These are phyloP conservation scores for Eupsilia transversa DNA, from an alignment of 2,888 invertebrate genomes.

Conservation along the genomic window DNA sequence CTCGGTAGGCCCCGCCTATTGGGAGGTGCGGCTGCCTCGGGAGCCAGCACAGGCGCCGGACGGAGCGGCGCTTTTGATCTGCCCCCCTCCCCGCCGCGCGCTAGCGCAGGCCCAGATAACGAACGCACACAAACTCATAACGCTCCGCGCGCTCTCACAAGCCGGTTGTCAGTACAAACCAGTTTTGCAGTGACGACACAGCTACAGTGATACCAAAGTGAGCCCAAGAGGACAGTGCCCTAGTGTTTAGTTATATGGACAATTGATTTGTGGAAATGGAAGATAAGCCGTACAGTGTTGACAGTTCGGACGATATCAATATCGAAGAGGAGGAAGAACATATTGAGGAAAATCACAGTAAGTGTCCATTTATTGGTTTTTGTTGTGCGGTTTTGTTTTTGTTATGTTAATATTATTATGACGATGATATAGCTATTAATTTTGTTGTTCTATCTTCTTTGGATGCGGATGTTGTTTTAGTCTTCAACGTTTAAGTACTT, in stretches of 20 bases:
- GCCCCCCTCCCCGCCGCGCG: slow-evolving; percentile 78
- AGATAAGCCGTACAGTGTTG: slow-evolving; percentile 89
- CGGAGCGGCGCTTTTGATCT: slow-evolving; percentile 87
- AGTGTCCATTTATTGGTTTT: slow-evolving; percentile 66
- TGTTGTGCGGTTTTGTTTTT: slow-evolving; percentile 38
- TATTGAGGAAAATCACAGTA: slow-evolving; percentile 86
- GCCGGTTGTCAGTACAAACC: slow-evolving; percentile 89
- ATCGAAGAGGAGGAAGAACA: slow-evolving; percentile 88
- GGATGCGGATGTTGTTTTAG: slow-evolving; percentile 11
- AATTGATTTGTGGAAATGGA: slow-evolving; percentile 85
- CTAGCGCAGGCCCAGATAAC: slow-evolving; percentile 84
- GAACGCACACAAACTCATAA: slow-evolving; percentile 89
- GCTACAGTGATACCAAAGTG: slow-evolving; percentile 83
- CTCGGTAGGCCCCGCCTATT: slow-evolving; percentile 87
- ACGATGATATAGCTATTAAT: slow-evolving; percentile 21
- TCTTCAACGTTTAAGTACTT: background rate
- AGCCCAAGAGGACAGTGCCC: slow-evolving; percentile 78
- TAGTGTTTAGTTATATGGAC: slow-evolving; percentile 85
- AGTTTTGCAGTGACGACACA: slow-evolving; percentile 86
- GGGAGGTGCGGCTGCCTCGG: slow-evolving; percentile 88
- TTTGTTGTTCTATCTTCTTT: background rate
- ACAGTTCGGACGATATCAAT: slow-evolving; percentile 89
- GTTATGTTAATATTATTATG: slow-evolving; percentile 24
- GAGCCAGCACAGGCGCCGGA: slow-evolving; percentile 87
- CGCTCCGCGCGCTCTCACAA: slow-evolving; percentile 88